These are phyloP conservation scores for Tachycineta bicolor DNA, from an alignment of 2,113 vertebrate genomes.

Conservation along the genomic window DNA sequence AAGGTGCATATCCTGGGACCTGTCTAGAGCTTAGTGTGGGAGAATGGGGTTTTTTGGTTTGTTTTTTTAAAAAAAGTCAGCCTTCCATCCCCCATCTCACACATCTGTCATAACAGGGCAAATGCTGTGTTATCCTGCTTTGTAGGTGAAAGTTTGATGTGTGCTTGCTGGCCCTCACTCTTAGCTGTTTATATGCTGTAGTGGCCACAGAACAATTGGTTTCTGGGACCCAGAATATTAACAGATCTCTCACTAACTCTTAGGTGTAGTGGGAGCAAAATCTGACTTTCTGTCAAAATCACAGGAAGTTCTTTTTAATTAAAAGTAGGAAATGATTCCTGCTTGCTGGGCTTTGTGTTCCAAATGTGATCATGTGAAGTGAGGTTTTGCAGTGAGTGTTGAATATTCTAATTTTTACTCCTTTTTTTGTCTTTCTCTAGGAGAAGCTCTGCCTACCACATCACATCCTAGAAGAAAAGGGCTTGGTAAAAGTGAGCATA, in stretches of 20 bases:
- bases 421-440: constrained; percentile 74
- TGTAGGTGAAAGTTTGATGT: background rate
- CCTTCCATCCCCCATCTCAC: background rate
- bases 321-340: background rate
- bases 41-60: background rate
- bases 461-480: constrained; percentile 96
- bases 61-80: background rate
- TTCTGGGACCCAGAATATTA: background rate
- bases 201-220: background rate
- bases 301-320: background rate
- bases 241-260: background rate
- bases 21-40: background rate
- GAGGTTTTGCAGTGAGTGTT: background rate
- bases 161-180: background rate
- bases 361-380: background rate
- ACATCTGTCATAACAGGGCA: fast-evolving
- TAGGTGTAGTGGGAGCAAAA: background rate
- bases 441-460: constrained; percentile 96
- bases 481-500: constrained; percentile 89
- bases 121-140: background rate
- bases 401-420: background rate
- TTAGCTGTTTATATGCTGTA: background rate
- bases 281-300: background rate
- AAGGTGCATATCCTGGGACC: background rate
- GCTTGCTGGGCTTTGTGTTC: background rate